Percentiles rank a stretch among this genome's conserved stretches.
Evolutionary conservation across 1,140 invertebrate species (phyloP).

Genomic region (Penaeus japonicus): DNA sequence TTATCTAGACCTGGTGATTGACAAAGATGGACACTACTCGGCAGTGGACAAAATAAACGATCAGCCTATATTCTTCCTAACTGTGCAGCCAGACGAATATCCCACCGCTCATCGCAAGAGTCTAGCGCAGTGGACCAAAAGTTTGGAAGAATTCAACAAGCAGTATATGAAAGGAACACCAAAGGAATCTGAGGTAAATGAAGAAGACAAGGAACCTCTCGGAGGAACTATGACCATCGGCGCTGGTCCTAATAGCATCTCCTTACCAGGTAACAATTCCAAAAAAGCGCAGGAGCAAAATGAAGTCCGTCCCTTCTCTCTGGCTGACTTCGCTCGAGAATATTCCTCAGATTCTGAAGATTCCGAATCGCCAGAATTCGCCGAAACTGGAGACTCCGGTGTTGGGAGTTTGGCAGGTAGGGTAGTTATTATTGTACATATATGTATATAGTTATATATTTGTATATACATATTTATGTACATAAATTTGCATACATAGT

Average conservation of each 20-base stretch:
- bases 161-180: constrained; percentile 38
- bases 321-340: constrained; percentile 55
- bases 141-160: constrained; percentile 42
- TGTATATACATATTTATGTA: too few relatives aligned
- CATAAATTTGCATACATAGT: too few relatives aligned
- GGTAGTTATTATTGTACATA: background rate
- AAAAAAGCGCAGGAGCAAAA: background rate
- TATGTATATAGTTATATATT: background rate
- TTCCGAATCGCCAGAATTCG: constrained; percentile 48
- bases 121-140: constrained; percentile 43
- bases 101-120: constrained; percentile 65
- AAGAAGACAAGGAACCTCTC: constrained; percentile 54
- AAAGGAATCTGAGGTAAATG: constrained; percentile 17
- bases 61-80: constrained; percentile 72
- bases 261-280: constrained; percentile 24
- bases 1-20: constrained; percentile 72
- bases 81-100: constrained; percentile 72
- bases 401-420: constrained; percentile 57
- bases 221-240: constrained; percentile 20
- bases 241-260: background rate
- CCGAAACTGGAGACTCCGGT: constrained; percentile 47
- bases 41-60: constrained; percentile 70
- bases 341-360: constrained; percentile 50
- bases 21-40: constrained; percentile 69
- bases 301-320: constrained; percentile 45